Percentiles rank a stretch among this genome's conserved stretches.
Conservation (phyloP, 2,113 vertebrate species). For the Rhea pennata region DNA sequence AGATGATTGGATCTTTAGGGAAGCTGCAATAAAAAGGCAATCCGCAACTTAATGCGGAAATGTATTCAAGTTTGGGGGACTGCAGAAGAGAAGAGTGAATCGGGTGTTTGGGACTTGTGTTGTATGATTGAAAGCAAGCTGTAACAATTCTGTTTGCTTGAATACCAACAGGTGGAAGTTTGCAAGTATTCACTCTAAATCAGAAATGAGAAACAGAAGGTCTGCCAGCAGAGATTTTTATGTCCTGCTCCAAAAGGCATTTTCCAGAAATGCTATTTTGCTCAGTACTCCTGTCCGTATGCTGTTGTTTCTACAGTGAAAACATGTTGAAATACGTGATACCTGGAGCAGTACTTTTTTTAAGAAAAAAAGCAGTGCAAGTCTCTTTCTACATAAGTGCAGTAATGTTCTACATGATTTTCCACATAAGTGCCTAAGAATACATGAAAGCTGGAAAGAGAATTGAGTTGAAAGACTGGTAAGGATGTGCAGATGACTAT, state of each 20-base stretch:
- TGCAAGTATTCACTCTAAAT: neutral
- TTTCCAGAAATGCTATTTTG: neutral
- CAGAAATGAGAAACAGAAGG: neutral
- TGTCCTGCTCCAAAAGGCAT: neutral
- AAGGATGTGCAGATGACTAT: neutral
- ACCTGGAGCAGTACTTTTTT: neutral
- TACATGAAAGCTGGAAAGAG: neutral
- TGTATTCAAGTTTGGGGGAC: neutral
- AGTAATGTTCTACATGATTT: neutral
- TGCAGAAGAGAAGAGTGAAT: neutral
- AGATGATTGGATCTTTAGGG: neutral
- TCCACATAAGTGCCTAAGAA: neutral
- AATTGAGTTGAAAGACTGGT: neutral
- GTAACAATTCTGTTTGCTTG: neutral
- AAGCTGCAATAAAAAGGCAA: neutral
- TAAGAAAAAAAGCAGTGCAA: neutral
- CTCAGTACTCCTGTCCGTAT: neutral
- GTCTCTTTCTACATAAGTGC: neutral
- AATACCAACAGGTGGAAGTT: neutral
- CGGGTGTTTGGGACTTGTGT: neutral
- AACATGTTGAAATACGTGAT: neutral
- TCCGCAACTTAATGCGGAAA: neutral
- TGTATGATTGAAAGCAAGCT: neutral
- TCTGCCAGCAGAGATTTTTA: neutral
- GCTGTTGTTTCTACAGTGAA: neutral